These are phyloP conservation scores for Embiotoca jacksoni DNA, from an alignment of 2,113 vertebrate genomes.

Conservation along the genomic window DNA sequence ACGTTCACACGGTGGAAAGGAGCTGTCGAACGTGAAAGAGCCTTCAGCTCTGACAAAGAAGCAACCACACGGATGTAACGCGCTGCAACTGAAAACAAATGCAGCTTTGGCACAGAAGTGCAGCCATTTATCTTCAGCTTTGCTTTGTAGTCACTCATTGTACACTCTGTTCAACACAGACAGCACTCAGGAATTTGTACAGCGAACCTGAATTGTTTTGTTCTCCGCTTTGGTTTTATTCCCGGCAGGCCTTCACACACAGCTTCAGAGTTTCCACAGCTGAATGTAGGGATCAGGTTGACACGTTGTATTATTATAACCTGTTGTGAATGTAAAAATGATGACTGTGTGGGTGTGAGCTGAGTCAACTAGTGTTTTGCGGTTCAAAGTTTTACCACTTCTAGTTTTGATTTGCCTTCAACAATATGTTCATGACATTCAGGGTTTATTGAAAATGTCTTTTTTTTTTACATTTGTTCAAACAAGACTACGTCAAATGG, in stretches of 20 bases:
- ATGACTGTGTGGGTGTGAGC: neutral
- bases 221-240: neutral
- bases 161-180: neutral
- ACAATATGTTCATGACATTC: neutral
- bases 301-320: conserved; percentile 2
- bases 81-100: too few species aligned
- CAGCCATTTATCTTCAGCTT: neutral
- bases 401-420: too few species aligned
- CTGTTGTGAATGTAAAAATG: neutral
- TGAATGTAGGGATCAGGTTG: conserved; percentile 6
- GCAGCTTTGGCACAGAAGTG: neutral
- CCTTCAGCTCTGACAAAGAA: too few species aligned
- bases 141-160: neutral
- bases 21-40: too few species aligned
- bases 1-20: too few species aligned
- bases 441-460: too few species aligned
- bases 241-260: conserved; percentile 1
- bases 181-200: neutral
- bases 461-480: too few species aligned
- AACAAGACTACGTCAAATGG: too few species aligned
- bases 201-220: conserved; percentile 24
- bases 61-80: too few species aligned
- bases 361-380: neutral
- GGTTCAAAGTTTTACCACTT: too few species aligned
- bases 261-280: neutral